These are phyloP conservation scores for Lytechinus variegatus DNA, from an alignment of 35 echinoderm and acorn worm species.

Conservation along the genomic window DNA sequence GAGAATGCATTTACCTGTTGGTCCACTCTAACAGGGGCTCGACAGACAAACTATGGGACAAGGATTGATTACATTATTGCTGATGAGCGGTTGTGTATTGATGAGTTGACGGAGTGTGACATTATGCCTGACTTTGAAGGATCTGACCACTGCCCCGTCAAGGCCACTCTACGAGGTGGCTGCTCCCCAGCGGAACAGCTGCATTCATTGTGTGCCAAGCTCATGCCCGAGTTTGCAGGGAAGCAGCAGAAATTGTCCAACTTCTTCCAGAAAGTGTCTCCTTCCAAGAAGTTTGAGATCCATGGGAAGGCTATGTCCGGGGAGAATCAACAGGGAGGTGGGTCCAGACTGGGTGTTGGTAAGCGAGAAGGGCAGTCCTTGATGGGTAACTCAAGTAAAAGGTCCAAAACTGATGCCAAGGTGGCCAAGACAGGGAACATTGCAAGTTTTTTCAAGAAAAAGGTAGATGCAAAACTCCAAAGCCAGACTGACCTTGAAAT, in stretches of 20 bases:
- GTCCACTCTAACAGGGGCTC: slow-evolving; percentile 80
- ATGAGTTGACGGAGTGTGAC: slow-evolving; percentile 75
- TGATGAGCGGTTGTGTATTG: slow-evolving; percentile 65
- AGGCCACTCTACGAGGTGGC: slow-evolving; percentile 60
- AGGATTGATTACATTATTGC: slow-evolving; percentile 95
- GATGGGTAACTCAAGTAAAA: slow-evolving; percentile 48
- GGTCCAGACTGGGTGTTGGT: not conserved
- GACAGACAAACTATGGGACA: slow-evolving; percentile 94
- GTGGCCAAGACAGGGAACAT: slow-evolving; percentile 46
- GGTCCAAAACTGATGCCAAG: slow-evolving; percentile 44
- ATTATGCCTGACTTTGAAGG: slow-evolving; percentile 94
- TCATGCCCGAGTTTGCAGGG: slow-evolving; percentile 91
- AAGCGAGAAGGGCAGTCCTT: slow-evolving; percentile 16
- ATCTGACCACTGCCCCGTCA: slow-evolving; percentile 98
- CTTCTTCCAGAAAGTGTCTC: slow-evolving; percentile 81
- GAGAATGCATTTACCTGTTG: slow-evolving; percentile 93
- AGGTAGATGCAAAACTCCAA: not conserved
- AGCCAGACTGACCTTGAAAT: not conserved
- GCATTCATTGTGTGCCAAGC: slow-evolving; percentile 80
- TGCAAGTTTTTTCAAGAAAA: slow-evolving; percentile 34
- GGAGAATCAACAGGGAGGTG: not conserved
- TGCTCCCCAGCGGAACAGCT: slow-evolving; percentile 62
- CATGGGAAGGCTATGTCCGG: not conserved
- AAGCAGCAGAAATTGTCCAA: slow-evolving; percentile 91
- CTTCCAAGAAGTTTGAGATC: slow-evolving; percentile 57